Percentiles rank a stretch among this genome's conserved stretches.
Conservation (phyloP, 1,140 invertebrate species). For the Heliconius hermathena region DNA sequence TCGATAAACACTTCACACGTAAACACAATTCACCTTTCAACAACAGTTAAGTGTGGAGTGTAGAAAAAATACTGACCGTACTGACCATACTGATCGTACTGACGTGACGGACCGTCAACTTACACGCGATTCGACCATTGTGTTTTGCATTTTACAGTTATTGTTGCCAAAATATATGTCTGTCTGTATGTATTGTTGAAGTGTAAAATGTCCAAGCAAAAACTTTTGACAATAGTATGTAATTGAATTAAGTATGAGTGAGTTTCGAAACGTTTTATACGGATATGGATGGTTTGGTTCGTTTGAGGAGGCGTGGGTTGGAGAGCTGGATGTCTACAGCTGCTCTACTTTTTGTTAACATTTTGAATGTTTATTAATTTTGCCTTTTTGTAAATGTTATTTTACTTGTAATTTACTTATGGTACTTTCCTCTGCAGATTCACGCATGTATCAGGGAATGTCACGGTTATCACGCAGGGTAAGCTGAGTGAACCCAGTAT, state of each 20-base stretch:
- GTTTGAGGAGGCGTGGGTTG: slow-evolving; percentile 23
- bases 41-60: slow-evolving; percentile 67
- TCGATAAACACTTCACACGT: slow-evolving; percentile 72
- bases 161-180: slow-evolving; percentile 76
- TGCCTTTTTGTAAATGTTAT: background rate
- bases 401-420: background rate
- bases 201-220: slow-evolving; percentile 61
- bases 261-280: slow-evolving; percentile 32
- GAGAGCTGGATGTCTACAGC: slow-evolving; percentile 9
- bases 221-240: slow-evolving; percentile 59
- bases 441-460: too few species aligned
- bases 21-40: slow-evolving; percentile 65
- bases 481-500: too few species aligned
- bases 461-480: too few species aligned
- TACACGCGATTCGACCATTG: slow-evolving; percentile 47
- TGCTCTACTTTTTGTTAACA: slow-evolving; percentile 29
- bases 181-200: slow-evolving; percentile 49
- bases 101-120: slow-evolving; percentile 52
- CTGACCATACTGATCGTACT: too few species aligned
- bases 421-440: background rate
- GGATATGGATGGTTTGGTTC: slow-evolving; percentile 14
- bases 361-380: background rate
- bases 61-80: slow-evolving; percentile 62
- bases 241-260: slow-evolving; percentile 68
- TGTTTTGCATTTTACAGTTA: slow-evolving; percentile 62